Conservation (phyloP, 2,888 invertebrate species). For the Chromoteleia sp. region DNA sequence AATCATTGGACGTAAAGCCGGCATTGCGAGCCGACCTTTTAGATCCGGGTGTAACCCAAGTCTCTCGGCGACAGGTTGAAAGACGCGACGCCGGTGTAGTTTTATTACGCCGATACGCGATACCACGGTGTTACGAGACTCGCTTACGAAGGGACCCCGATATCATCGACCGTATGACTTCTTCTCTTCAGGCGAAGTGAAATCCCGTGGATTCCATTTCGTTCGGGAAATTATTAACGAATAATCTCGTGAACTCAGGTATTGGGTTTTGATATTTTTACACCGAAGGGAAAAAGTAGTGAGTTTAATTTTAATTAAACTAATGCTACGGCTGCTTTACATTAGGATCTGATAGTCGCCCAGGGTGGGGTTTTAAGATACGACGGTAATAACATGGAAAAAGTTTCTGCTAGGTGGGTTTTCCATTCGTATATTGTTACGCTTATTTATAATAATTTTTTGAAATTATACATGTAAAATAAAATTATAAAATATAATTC, state of each 20-base stretch:
- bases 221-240: constrained; percentile 55
- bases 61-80: constrained; percentile 64
- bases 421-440: too few relatives aligned
- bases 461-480: too few relatives aligned
- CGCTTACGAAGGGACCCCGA: constrained; percentile 67
- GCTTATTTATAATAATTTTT: too few relatives aligned
- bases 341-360: constrained; percentile 17
- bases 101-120: constrained; percentile 68
- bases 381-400: constrained; percentile 18
- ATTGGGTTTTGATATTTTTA: constrained; percentile 48
- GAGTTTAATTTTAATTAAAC: constrained; percentile 44
- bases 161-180: constrained; percentile 71
- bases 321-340: constrained; percentile 34
- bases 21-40: constrained; percentile 42
- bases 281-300: constrained; percentile 30
- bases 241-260: constrained; percentile 34
- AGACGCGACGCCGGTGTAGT: constrained; percentile 63
- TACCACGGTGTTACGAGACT: constrained; percentile 62
- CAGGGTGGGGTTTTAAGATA: constrained; percentile 4
- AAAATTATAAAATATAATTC: too few relatives aligned
- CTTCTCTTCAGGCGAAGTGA: constrained; percentile 31
- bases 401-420: neutral
- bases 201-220: constrained; percentile 52
- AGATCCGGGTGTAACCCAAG: constrained; percentile 49
- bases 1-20: constrained; percentile 74